These are phyloP conservation scores for Catharus bicknelli DNA, from an alignment of 2,113 vertebrate species.

Conservation along the genomic window DNA sequence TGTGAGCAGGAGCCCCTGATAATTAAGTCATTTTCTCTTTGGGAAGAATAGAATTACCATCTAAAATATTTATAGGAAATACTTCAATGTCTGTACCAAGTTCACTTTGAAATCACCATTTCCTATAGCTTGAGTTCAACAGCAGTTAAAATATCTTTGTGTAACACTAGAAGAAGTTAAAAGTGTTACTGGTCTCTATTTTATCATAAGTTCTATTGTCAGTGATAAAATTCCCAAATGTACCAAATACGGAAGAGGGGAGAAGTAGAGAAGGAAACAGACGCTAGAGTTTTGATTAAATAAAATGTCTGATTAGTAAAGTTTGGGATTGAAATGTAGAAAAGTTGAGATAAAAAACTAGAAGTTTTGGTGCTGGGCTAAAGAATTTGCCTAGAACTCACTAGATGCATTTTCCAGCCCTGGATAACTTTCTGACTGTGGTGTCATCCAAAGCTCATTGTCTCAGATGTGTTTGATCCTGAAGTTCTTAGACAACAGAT, in stretches of 20 bases:
- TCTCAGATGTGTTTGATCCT: background rate
- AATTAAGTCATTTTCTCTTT: slow-evolving; percentile 37
- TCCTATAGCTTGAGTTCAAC: slow-evolving; percentile 47
- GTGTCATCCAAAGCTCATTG: background rate
- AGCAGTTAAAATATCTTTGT: slow-evolving; percentile 50
- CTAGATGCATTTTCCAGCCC: background rate
- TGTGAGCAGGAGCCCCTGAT: background rate
- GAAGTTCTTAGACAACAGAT: background rate
- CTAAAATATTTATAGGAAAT: slow-evolving; percentile 19
- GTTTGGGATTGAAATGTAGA: background rate
- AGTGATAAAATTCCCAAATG: background rate
- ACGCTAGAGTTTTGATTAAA: background rate
- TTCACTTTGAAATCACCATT: background rate
- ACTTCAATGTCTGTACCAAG: background rate
- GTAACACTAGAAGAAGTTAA: background rate
- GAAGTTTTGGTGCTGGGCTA: background rate
- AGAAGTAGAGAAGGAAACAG: background rate
- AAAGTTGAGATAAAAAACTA: background rate
- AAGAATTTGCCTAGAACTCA: background rate
- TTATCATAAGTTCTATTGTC: background rate
- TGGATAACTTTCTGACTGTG: background rate
- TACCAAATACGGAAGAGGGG: background rate
- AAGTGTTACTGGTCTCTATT: background rate
- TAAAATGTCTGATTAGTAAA: background rate
- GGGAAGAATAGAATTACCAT: background rate